Evolutionary conservation across 2,113 vertebrate genomes (phyloP).

Genomic region (Piliocolobus tephrosceles): DNA sequence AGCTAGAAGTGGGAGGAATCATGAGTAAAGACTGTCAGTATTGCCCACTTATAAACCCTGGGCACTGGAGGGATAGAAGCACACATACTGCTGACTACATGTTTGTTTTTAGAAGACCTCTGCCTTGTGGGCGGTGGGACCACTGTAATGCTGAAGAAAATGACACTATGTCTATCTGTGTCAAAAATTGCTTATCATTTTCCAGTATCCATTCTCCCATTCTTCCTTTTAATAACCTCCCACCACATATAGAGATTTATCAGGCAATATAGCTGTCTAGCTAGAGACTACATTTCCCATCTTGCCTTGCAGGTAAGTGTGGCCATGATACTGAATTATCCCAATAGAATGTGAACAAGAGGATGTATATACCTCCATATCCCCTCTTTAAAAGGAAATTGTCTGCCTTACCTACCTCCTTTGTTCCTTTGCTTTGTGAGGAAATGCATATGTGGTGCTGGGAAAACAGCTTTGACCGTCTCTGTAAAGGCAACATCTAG

Average conservation of each 20-base stretch:
- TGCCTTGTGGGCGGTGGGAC: not conserved
- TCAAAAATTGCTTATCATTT: not conserved
- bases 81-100: not conserved
- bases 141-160: not conserved
- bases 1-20: not conserved
- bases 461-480: not conserved
- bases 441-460: not conserved
- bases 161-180: not conserved
- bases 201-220: not conserved
- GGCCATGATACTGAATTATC: constrained; percentile 3
- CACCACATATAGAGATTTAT: not conserved
- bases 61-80: not conserved
- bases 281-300: not conserved
- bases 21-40: not conserved
- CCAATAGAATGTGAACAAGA: not conserved
- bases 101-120: not conserved
- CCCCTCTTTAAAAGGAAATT: not conserved
- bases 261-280: not conserved
- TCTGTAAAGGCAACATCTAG: not conserved
- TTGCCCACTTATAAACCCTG: not conserved
- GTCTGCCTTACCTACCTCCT: not conserved
- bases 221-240: not conserved
- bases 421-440: not conserved
- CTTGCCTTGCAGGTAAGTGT: not conserved
- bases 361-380: not conserved